These are phyloP conservation scores for Caenorhabditis afra DNA, from an alignment of 2,888 invertebrate species.

Conservation along the genomic window DNA sequence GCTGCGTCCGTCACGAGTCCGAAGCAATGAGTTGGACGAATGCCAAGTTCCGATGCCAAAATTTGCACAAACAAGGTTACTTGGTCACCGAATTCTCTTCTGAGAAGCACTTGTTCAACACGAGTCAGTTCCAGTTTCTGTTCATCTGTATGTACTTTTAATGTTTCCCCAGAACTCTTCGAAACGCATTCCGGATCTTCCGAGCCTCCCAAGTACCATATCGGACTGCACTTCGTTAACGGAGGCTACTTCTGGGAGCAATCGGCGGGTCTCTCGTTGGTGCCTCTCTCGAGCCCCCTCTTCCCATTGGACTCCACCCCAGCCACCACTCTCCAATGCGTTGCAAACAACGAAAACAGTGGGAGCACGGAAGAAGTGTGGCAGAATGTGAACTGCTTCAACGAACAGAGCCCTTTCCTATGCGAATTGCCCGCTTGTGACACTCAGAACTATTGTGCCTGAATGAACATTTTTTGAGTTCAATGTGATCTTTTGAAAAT, in stretches of 20 bases:
- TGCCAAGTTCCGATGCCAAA: slow-evolving; percentile 33
- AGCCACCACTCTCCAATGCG: slow-evolving; percentile 6
- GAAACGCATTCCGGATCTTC: neutral
- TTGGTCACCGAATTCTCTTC: slow-evolving; percentile 24
- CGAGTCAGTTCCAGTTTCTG: slow-evolving; percentile 7
- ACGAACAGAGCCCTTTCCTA: neutral
- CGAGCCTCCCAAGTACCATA: slow-evolving; percentile 18
- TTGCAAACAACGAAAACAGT: slow-evolving; percentile 10
- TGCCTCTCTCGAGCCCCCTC: slow-evolving; percentile 5
- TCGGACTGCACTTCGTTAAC: slow-evolving; percentile 32
- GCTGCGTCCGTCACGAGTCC: slow-evolving; percentile 5
- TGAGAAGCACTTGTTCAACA: slow-evolving; percentile 31
- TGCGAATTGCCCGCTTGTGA: slow-evolving; percentile 26
- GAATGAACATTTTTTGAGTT: neutral
- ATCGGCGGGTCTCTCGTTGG: slow-evolving; percentile 10
- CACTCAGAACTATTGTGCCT: slow-evolving; percentile 30
- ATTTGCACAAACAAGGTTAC: slow-evolving; percentile 7
- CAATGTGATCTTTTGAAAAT: neutral
- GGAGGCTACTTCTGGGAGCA: slow-evolving; percentile 44
- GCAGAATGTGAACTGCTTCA: slow-evolving; percentile 37
- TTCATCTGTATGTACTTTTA: too few relatives aligned
- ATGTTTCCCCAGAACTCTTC: slow-evolving; percentile 33
- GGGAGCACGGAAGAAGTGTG: neutral
- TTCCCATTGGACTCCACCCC: slow-evolving; percentile 7
- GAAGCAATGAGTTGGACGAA: slow-evolving; percentile 22